Evolutionary conservation across 2,888 invertebrate species (phyloP).

Genomic region (Tenthredo livida): DNA sequence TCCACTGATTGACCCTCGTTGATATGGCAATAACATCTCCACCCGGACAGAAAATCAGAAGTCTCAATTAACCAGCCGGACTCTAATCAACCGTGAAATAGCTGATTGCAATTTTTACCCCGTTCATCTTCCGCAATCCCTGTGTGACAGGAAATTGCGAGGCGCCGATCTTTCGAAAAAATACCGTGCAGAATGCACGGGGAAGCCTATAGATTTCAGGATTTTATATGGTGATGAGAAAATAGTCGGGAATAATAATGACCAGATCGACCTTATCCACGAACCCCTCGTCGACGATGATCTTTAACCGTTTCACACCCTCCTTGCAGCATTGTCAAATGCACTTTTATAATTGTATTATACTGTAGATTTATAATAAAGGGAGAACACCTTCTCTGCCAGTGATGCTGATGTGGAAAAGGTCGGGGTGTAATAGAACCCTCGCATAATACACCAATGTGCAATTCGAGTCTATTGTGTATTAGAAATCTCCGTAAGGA

Average conservation of each 20-base stretch:
- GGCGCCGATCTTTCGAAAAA: not conserved
- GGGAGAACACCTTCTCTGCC: not conserved
- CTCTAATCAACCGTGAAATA: not conserved
- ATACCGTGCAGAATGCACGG: too few species aligned
- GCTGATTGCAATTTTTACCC: not conserved
- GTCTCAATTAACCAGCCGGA: not conserved
- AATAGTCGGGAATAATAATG: not conserved
- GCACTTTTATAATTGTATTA: not conserved
- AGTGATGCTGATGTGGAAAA: not conserved
- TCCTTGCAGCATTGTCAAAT: not conserved
- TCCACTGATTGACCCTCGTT: not conserved
- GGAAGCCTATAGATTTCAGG: not conserved
- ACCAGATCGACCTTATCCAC: not conserved
- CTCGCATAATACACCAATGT: too few species aligned
- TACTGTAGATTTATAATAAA: too few species aligned
- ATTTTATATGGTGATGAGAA: not conserved
- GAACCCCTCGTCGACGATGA: not conserved
- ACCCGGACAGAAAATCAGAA: not conserved
- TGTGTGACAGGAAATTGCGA: not conserved
- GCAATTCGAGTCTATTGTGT: too few species aligned
- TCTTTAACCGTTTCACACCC: not conserved
- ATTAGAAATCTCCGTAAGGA: too few species aligned
- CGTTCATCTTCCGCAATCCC: not conserved
- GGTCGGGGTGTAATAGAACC: not conserved
- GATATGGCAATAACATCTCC: not conserved